These are phyloP conservation scores for Carcina quercana DNA, from an alignment of 2,888 invertebrate genomes.

Conservation along the genomic window DNA sequence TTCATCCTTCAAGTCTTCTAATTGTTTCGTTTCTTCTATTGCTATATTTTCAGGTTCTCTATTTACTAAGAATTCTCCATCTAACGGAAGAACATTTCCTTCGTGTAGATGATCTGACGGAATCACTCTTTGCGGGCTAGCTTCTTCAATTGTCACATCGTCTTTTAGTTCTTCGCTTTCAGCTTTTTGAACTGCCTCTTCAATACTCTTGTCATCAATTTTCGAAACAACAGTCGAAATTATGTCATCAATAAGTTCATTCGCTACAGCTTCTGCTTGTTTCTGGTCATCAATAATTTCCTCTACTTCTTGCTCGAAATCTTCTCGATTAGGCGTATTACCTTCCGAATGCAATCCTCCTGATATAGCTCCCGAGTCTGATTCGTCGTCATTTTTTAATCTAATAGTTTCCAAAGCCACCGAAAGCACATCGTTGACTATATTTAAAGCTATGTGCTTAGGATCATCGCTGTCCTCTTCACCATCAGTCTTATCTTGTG, in stretches of 20 bases:
- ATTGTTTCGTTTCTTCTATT: constrained; percentile 23
- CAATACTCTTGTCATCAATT: constrained; percentile 30
- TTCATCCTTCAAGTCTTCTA: constrained; percentile 21
- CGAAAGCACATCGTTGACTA: constrained; percentile 65
- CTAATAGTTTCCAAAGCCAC: constrained; percentile 60
- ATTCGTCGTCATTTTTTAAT: constrained; percentile 59
- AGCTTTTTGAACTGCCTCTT: too few species aligned
- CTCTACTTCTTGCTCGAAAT: constrained; percentile 60
- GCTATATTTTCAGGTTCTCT: constrained; percentile 35
- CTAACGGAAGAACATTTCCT: constrained; percentile 58
- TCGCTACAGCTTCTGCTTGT: constrained; percentile 47
- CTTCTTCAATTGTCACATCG: too few species aligned
- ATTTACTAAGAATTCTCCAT: constrained; percentile 59
- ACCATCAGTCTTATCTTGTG: constrained; percentile 55
- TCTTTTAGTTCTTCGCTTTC: constrained; percentile 14
- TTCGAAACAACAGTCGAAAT: constrained; percentile 40
- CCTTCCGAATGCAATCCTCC: constrained; percentile 62
- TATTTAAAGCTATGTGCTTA: constrained; percentile 57
- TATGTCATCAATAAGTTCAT: constrained; percentile 50
- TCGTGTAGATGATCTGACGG: constrained; percentile 55
- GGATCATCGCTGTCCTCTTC: constrained; percentile 48
- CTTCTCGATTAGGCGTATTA: constrained; percentile 61
- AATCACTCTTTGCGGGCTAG: constrained; percentile 44
- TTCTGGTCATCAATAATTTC: constrained; percentile 50
- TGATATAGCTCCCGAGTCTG: constrained; percentile 65